A percentile compares a stretch with the other conserved stretches of the same genome.
phyloP scores from a whole-genome alignment of 2,888 invertebrate species.

The Capitulum mitella region DNA sequence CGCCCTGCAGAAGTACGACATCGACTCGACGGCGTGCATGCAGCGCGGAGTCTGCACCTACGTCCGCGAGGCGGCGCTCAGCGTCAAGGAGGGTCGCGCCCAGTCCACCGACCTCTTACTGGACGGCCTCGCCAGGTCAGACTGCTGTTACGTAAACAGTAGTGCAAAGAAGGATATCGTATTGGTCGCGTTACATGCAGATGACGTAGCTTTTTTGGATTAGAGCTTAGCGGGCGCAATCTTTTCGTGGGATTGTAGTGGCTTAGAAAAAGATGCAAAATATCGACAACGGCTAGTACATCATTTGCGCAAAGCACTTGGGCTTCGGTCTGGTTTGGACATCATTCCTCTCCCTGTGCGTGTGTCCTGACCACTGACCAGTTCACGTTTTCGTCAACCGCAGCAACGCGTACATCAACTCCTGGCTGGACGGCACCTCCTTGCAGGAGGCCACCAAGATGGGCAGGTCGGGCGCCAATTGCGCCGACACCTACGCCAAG shows the following conservation, averaged over 20 bases:
- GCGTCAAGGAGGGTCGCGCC: constrained; percentile 40
- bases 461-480: constrained; percentile 58
- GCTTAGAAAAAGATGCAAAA: too few species aligned
- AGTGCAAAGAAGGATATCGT: too few species aligned
- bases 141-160: too few species aligned
- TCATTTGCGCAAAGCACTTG: too few species aligned
- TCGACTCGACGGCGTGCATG: constrained; percentile 56
- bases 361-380: background rate
- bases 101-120: constrained; percentile 33
- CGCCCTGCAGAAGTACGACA: constrained; percentile 51
- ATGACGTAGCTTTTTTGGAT: too few species aligned
- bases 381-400: background rate
- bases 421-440: constrained; percentile 60
- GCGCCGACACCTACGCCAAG: constrained; percentile 66
- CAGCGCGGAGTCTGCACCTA: constrained; percentile 55
- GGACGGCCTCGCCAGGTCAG: constrained; percentile 35
- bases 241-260: too few species aligned
- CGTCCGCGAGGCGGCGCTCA: constrained; percentile 43
- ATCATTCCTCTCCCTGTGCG: too few species aligned
- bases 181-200: too few species aligned
- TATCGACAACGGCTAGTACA: too few species aligned
- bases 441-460: constrained; percentile 65
- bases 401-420: constrained; percentile 59
- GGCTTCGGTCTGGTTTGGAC: background rate
- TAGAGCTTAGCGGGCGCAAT: too few species aligned